These are phyloP conservation scores for Amazona guildingii DNA, from an alignment of 2,113 vertebrate genomes.

Conservation along the genomic window DNA sequence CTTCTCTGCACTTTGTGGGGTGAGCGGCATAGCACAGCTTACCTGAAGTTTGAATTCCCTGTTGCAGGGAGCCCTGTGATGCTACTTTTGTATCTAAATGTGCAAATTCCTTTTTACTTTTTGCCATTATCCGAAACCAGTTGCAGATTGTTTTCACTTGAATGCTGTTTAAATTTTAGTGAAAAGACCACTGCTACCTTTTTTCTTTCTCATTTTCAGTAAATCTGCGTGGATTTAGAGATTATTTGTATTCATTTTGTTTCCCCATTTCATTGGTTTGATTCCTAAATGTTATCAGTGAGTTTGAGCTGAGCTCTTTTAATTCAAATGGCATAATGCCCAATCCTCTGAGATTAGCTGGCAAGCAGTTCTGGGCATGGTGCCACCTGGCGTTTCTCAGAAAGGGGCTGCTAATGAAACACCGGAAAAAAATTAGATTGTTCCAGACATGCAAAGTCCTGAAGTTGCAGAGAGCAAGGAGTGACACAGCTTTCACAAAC, in stretches of 20 bases:
- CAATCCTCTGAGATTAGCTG: conserved; percentile 58
- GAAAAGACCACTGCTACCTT: not conserved
- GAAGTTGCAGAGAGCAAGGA: conserved; percentile 40
- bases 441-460: conserved; percentile 55
- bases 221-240: not conserved
- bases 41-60: not conserved
- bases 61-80: not conserved
- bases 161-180: not conserved
- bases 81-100: not conserved
- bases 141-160: not conserved
- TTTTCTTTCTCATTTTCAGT: not conserved
- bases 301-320: conserved; percentile 39
- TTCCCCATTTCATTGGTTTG: conserved; percentile 34
- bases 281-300: conserved; percentile 59
- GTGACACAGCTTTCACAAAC: conserved; percentile 53
- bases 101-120: not conserved
- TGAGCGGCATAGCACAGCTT: not conserved
- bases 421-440: conserved; percentile 61
- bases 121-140: not conserved
- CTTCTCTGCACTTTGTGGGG: not conserved
- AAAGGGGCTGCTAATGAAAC: conserved; percentile 58
- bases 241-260: not conserved
- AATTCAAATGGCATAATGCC: conserved; percentile 60
- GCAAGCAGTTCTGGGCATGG: conserved; percentile 46
- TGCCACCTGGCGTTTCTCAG: conserved; percentile 62